A percentile compares a stretch with the other conserved stretches of the same genome.
These are phyloP conservation scores for Capreolus pygargus DNA, from an alignment of 2,113 vertebrate genomes.

Conservation along the genomic window DNA sequence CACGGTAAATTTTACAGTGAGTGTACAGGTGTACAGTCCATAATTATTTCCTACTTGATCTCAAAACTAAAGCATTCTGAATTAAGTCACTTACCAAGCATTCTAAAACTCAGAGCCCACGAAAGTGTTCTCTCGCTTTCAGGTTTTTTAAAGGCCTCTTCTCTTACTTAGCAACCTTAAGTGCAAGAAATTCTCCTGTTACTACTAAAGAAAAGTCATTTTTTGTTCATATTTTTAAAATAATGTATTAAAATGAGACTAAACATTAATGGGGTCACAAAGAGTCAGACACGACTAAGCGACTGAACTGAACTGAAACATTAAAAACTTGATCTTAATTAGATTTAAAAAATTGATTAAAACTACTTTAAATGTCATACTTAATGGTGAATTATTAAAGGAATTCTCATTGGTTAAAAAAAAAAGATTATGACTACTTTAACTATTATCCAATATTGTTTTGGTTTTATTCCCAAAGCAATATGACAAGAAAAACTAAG, in stretches of 20 bases:
- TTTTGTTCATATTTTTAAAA: neutral
- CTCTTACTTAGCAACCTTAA: neutral
- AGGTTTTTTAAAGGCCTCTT: neutral
- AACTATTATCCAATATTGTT: neutral
- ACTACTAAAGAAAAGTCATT: neutral
- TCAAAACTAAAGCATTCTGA: neutral
- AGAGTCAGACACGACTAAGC: too few species aligned
- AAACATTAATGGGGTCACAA: neutral
- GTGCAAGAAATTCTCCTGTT: neutral
- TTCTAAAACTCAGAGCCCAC: neutral
- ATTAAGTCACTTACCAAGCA: neutral
- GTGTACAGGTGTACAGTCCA: neutral
- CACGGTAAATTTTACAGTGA: neutral
- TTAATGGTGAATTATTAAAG: slow-evolving; percentile 17
- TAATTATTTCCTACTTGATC: neutral
- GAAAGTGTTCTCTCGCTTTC: neutral
- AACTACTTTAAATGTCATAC: neutral
- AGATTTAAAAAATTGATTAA: slow-evolving; percentile 1
- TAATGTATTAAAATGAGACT: neutral
- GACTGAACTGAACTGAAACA: neutral
- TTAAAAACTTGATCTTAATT: neutral
- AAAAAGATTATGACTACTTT: neutral
- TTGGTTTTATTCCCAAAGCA: neutral
- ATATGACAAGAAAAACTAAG: slow-evolving; percentile 42
- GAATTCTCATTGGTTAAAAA: neutral